Percentiles rank a stretch among this genome's conserved stretches.
These are phyloP conservation scores for Pseudorasbora parva DNA, from an alignment of 2,113 vertebrate species.

Conservation along the genomic window DNA sequence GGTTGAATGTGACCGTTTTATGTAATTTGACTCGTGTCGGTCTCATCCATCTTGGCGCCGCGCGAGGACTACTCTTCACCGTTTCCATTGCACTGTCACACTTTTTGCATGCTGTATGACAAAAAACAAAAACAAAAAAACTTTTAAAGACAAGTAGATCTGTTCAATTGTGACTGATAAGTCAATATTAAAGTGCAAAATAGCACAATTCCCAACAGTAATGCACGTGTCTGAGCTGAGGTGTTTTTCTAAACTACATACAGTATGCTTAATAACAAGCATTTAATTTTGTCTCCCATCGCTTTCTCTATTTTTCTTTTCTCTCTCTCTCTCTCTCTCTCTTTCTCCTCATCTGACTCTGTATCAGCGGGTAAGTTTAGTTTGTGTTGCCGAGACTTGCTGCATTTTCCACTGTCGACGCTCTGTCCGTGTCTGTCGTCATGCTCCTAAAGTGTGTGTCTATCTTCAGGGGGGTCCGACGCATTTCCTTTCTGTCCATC, in stretches of 20 bases:
- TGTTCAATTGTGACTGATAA: conserved; percentile 17
- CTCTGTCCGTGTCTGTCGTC: conserved; percentile 67
- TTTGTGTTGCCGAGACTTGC: conserved; percentile 76
- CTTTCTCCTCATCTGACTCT: conserved; percentile 80
- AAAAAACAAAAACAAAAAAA: not conserved
- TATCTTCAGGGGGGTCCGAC: conserved; percentile 44
- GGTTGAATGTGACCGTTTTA: conserved; percentile 20
- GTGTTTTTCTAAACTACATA: conserved; percentile 48
- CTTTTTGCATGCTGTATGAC: conserved; percentile 58
- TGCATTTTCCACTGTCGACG: conserved; percentile 74
- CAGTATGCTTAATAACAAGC: conserved; percentile 79
- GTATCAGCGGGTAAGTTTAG: conserved; percentile 84
- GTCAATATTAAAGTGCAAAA: not conserved
- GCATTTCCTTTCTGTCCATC: conserved; percentile 48
- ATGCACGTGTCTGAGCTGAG: conserved; percentile 20
- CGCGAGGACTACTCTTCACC: not conserved
- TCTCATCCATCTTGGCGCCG: not conserved
- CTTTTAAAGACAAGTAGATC: not conserved
- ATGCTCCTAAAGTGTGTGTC: conserved; percentile 40
- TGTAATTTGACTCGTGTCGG: conserved; percentile 12
- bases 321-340: conserved; percentile 69
- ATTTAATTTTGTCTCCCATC: conserved; percentile 94
- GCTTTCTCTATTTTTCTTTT: conserved; percentile 72
- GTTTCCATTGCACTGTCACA: conserved; percentile 28
- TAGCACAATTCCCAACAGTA: not conserved